Conservation (phyloP, 2,888 invertebrate genomes). For the Saturnia japonica region DNA sequence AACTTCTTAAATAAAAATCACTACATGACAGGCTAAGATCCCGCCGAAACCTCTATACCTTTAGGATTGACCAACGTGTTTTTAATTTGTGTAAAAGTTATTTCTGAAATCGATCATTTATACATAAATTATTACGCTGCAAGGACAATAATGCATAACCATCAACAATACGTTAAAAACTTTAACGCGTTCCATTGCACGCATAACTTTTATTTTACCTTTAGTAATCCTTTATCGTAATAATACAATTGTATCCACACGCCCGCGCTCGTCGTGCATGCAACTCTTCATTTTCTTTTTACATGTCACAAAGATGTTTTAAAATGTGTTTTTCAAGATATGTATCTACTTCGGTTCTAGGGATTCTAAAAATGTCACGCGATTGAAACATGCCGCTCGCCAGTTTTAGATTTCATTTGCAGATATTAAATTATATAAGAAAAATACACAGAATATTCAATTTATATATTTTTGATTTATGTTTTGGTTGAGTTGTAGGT, state of each 20-base stretch:
- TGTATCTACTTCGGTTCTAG: conserved; percentile 36
- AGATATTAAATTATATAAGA: background rate
- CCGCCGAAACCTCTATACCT: background rate
- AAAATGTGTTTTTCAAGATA: conserved; percentile 45
- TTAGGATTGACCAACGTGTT: too few species aligned
- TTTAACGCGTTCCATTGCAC: conserved; percentile 39
- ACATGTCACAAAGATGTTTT: conserved; percentile 46
- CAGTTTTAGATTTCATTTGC: background rate
- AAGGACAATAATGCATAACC: background rate
- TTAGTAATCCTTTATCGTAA: conserved; percentile 54
- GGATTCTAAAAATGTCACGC: conserved; percentile 34
- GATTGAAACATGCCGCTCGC: conserved; percentile 21
- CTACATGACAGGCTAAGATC: background rate
- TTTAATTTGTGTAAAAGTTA: background rate
- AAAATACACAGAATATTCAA: background rate
- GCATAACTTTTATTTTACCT: conserved; percentile 46
- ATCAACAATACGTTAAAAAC: conserved; percentile 22
- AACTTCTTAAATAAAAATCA: too few species aligned
- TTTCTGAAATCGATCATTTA: background rate
- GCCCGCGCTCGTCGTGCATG: conserved; percentile 22
- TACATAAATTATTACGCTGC: background rate
- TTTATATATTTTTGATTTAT: background rate
- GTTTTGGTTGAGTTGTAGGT: background rate
- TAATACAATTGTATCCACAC: conserved; percentile 59
- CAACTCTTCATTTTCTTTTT: conserved; percentile 42